A percentile compares a stretch with the other conserved stretches of the same genome.
phyloP scores from a whole-genome alignment of 2,113 vertebrate species.

The Daubentonia madagascariensis region DNA sequence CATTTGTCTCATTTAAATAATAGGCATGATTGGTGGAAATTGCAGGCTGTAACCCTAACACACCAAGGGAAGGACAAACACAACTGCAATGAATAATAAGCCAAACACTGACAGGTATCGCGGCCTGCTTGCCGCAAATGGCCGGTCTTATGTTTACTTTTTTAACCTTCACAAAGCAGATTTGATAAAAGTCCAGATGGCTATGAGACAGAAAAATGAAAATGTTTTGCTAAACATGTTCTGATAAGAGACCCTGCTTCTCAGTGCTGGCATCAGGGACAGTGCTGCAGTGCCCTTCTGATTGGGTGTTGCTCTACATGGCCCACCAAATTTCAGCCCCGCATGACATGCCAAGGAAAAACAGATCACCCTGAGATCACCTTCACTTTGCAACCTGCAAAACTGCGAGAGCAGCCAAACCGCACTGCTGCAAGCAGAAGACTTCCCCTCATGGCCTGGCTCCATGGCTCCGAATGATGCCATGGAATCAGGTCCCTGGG shows the following conservation, averaged over 20 bases:
- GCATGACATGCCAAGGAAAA: fast-evolving
- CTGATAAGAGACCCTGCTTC: neutral
- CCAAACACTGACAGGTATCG: neutral
- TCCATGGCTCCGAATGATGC: neutral
- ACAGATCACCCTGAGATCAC: fast-evolving
- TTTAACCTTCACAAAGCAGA: neutral
- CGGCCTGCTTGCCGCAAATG: neutral
- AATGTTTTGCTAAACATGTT: neutral
- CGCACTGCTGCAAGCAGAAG: fast-evolving
- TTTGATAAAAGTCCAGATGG: neutral
- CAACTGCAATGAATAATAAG: neutral
- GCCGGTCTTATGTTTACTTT: neutral
- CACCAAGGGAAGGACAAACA: slow-evolving; percentile 14
- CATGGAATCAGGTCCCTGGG: fast-evolving
- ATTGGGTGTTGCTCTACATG: fast-evolving
- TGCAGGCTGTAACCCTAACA: slow-evolving; percentile 68
- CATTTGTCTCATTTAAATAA: slow-evolving; percentile 93
- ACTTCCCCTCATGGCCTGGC: fast-evolving
- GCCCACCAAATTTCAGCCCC: neutral
- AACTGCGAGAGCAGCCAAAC: neutral
- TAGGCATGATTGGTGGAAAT: slow-evolving; percentile 83
- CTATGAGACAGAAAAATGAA: slow-evolving; percentile 49
- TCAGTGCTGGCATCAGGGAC: neutral
- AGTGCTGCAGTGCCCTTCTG: fast-evolving
- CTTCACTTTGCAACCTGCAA: neutral